Base-by-base conservation (phyloP, 2,113 vertebrate genomes). In the Corythornis cristatus region DNA sequence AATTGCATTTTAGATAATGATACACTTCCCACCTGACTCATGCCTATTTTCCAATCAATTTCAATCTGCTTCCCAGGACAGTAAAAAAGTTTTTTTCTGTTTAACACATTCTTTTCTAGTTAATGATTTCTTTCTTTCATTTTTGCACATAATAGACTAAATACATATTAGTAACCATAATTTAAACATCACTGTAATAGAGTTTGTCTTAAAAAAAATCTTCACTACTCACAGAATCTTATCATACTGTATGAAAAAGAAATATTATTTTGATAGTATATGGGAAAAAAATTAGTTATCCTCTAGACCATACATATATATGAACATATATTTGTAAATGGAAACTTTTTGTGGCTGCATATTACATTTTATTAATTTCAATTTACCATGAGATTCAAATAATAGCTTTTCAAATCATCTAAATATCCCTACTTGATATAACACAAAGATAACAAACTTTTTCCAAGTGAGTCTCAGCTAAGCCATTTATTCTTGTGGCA, bases 1-100 rank as follows among this genome's bases (percentile, higher is more conserved):
- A 96, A 96, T 94, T 95, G 64, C 72, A 74, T 89, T 91, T 89
- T 91, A 83, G 79, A 48, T 90, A 95, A 91, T 93, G 88, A 96
- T 88, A 95, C 60, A 93, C 82, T 79, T 91, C 78, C 67, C 40
- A 83, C 56, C 37, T 91, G 19, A 51, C 56, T 77, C 74, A 79
- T 88, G 77, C 66, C 56, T 95, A 23, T 91, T 91, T 91, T 93
- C 85, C 46, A 88, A 88, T 96, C 92, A 93, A 94, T 93, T 90
- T 60, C 85, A 93, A 77, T 89, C 75, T 93, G 21, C 60, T 96
- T 91, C 51, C 7, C 15, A 28, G 48, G 51, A 71, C 31, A 89
- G 21, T 66, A 60, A 92, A 89, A 74, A 1, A 0, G 12, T 58
- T 92, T 90, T 26, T 78, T 92, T 88, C 80, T 51, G 43, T 46